These are phyloP conservation scores for Cataglyphis hispanica DNA, from an alignment of 1,140 invertebrate species.

Conservation along the genomic window DNA sequence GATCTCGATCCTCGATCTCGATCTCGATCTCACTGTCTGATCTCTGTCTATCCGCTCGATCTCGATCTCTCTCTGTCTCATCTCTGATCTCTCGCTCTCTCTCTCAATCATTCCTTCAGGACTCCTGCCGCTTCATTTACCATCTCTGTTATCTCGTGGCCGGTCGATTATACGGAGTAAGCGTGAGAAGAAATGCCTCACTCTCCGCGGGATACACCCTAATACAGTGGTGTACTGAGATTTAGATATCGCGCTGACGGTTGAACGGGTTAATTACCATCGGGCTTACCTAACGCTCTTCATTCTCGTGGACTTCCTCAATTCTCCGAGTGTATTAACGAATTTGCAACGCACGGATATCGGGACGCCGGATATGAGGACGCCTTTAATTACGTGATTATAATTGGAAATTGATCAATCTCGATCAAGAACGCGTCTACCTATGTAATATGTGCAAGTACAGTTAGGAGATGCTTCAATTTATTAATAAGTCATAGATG, in stretches of 20 bases:
- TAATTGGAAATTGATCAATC: slow-evolving; percentile 59
- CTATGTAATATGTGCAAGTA: not conserved
- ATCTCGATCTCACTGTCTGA: no score
- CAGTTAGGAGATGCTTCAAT: slow-evolving; percentile 19
- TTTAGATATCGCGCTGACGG: slow-evolving; percentile 36
- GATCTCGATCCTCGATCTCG: no score
- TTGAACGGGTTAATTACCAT: slow-evolving; percentile 68
- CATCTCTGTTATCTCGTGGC: slow-evolving; percentile 15
- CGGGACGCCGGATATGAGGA: slow-evolving; percentile 23
- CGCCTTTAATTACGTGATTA: slow-evolving; percentile 48
- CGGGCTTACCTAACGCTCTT: slow-evolving; percentile 48
- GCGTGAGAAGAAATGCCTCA: slow-evolving; percentile 58
- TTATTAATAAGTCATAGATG: not conserved
- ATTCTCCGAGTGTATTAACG: slow-evolving; percentile 41
- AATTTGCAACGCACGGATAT: slow-evolving; percentile 42
- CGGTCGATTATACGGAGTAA: slow-evolving; percentile 33
- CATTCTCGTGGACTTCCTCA: slow-evolving; percentile 36
- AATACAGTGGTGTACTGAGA: slow-evolving; percentile 10
- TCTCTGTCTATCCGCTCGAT: no score
- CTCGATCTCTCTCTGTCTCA: not conserved
- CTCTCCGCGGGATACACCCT: slow-evolving; percentile 1
- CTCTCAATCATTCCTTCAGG: not conserved
- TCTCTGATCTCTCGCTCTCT: not conserved
- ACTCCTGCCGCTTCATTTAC: not conserved
- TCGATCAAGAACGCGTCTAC: slow-evolving; percentile 10